Base-by-base conservation (phyloP, 2,888 invertebrate species). In the Eupithecia vulgata region DNA sequence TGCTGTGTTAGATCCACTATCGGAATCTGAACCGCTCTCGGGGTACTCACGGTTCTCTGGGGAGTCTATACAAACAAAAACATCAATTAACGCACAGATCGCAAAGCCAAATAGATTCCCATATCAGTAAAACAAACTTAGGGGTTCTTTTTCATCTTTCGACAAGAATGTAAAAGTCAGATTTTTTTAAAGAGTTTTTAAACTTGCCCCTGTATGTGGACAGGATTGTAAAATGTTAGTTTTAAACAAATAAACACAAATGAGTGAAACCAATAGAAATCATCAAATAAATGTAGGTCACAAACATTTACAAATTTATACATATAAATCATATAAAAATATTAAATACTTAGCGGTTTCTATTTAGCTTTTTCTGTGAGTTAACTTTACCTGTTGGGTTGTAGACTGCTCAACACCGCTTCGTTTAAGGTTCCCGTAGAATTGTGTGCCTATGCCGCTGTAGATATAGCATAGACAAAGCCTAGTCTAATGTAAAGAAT, bases 1-100 rank as follows among this genome's bases (percentile, higher is more conserved):
- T 25, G 40, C 15, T 42, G 65, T 25, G 65, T 65, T 40, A 65
- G 65, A 65, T 65, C 65, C 40, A 62, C 52, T 59, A n/a, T 40
- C n/a, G 25, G 68, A 52, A 34, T 59, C 61, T 37, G 62, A 69
- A 10, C 25, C 59, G 48, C 34, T 48, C 17, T 45, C 15, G 40
- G 64, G 25, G 48, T 30, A 30, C 4, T 25, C 42, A 25, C 13
- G 30, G 34, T 13, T 7, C 40, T 40, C 40, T 64, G 64, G 25
- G 48, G 10, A 30, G 3, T 48, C 67, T 52, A 57, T 52, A 35
- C 10, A 21, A 57, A 67, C 48, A 48, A 52, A 65, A 40, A 65
- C 13, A 65, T 40, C 10, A 42, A 65, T 65, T 65, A 65, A 65
- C 21, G 21, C 65, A 65, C 65, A 65, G 65, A 40, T 65, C 7